Base-by-base conservation (phyloP, 2,888 invertebrate genomes). In the Drosophila rubida region DNA sequence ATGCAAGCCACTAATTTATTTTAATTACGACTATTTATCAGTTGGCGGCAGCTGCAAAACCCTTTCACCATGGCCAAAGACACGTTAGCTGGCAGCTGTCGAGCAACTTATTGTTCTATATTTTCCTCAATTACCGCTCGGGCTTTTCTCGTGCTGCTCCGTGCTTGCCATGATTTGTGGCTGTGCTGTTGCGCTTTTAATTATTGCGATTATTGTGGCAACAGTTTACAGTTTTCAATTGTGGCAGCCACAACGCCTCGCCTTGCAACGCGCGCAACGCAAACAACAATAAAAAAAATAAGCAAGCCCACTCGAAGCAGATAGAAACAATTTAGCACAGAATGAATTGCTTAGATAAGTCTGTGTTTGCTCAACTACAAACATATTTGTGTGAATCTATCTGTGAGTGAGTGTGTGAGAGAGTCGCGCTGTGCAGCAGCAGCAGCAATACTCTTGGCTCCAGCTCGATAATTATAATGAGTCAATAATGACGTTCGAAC, bases 131-230 rank as follows among this genome's bases (percentile, higher is more conserved):
- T 82, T 80, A 69, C 65, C 51, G 65, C 61, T 37, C 27, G 51
- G 51, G 44, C 60, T 74, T 58, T 60, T 54, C 41, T 57, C 53
- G 39, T 46, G 53, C 41, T 11, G 49, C 51, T 63, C 51, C n/a
- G n/a, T n/a, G n/a, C n/a, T 51, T 41, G 13, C 41, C 78, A 79
- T 77, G 81, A 84, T 77, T 81, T 82, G 81, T 79, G 63, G 68
- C 59, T 37, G 55, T 67, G 63, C 51, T 13, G 39, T 41, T 70
- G 68, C 64, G 73, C 81, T 81, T 81, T 80, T 81, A 81, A 81
- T 81, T 81, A 81, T 81, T 78, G 81, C 81, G 81, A 81, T 81
- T 81, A 83, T 80, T 83, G 84, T 78, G 80, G 80, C 80, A 83
- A 55, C 79, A 83, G 71, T 81, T 81, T 81, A 81, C 81, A 80